These are phyloP conservation scores for Thalassarche chlororhynchos DNA, from an alignment of 2,113 vertebrate genomes.

Conservation along the genomic window DNA sequence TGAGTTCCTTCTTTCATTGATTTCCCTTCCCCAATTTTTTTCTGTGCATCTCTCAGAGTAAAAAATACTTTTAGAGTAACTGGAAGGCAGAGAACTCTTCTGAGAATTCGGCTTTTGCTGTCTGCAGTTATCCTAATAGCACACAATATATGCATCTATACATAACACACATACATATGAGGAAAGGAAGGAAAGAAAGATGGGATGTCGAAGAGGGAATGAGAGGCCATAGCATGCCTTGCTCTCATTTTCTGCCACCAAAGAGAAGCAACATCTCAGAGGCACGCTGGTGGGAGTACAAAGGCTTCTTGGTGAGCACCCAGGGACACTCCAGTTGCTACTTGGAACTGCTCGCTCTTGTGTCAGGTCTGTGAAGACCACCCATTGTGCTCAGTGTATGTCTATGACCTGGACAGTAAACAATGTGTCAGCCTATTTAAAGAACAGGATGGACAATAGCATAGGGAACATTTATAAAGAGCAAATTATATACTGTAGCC, in stretches of 20 bases:
- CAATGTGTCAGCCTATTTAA: neutral
- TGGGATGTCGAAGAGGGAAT: neutral
- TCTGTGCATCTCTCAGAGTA: neutral
- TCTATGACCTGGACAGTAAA: neutral
- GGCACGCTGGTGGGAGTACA: neutral
- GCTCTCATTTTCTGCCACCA: neutral
- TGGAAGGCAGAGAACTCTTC: neutral
- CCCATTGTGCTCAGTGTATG: neutral
- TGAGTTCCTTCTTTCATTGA: neutral
- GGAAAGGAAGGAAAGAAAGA: neutral
- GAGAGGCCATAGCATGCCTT: neutral
- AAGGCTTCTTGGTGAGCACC: neutral
- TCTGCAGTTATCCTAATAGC: neutral
- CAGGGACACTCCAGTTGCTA: neutral
- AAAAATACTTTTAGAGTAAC: neutral
- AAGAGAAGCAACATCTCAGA: neutral
- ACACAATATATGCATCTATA: neutral
- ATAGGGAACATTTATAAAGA: neutral
- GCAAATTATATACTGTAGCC: neutral
- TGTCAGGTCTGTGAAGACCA: neutral
- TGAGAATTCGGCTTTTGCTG: neutral
- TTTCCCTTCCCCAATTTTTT: neutral
- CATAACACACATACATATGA: neutral
- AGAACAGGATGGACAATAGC: neutral
- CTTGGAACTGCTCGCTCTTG: neutral